These are phyloP conservation scores for Gallinago solitaria DNA, from an alignment of 2,797 vertebrate genomes.

Conservation along the genomic window DNA sequence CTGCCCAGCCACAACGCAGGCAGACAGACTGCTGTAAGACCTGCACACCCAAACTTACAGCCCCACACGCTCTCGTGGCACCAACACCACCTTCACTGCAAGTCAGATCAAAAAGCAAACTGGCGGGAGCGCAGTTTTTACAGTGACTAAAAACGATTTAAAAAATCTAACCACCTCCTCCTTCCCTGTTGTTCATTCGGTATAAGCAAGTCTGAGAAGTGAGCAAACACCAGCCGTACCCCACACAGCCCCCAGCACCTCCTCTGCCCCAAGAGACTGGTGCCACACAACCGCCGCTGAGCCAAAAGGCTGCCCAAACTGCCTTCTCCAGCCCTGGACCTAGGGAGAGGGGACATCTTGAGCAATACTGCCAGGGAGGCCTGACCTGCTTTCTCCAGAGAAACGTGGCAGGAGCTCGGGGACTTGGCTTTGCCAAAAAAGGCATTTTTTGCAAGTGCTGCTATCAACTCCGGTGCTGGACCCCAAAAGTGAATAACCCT, in stretches of 20 bases:
- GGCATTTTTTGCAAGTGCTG: not conserved
- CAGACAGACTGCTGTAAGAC: not conserved
- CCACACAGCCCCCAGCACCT: not conserved
- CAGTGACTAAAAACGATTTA: not conserved
- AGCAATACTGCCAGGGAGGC: not conserved
- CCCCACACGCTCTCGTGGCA: rapidly evolving
- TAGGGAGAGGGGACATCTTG: not conserved
- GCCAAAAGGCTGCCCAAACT: not conserved
- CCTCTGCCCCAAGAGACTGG: not conserved
- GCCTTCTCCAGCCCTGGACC: not conserved
- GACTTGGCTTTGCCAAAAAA: not conserved
- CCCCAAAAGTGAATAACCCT: not conserved
- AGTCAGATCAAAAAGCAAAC: not conserved
- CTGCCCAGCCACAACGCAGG: not conserved
- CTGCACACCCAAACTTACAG: rapidly evolving
- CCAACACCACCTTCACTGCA: not conserved
- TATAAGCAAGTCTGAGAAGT: not conserved
- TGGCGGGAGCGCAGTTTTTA: not conserved
- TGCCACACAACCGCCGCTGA: rapidly evolving
- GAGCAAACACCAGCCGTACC: rapidly evolving
- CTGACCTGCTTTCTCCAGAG: not conserved
- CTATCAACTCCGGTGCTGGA: rapidly evolving
- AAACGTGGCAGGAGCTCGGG: rapidly evolving
- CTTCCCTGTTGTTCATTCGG: not conserved
- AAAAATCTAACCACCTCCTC: not conserved